Evolutionary conservation across 2,797 vertebrate species (phyloP), one percentile per base, ranked within the genome.

Genomic region (Chromis chromis): DNA sequence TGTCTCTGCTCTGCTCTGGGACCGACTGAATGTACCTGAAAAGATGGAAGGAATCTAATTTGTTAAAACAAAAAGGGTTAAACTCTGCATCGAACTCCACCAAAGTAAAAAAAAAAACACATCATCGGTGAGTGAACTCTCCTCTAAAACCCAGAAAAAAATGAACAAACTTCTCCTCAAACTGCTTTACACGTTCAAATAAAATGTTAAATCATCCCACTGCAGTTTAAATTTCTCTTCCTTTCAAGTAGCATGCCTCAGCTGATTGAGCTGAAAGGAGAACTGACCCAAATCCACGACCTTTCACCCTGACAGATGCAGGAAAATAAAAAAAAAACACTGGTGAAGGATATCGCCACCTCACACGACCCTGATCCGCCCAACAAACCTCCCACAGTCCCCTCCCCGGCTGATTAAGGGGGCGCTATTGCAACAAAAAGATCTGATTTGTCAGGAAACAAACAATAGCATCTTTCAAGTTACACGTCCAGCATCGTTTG

Each of bases 351-450:
- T 61, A 57, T 66, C 27, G 2, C 16, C 21, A 52, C 44, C 64
- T 6, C 9, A 54, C 58, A 65, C 52, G 48, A 71, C 69, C 77
- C 79, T 70, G 69, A 55, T 75, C 57, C 31, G 53, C 48, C 33
- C 8, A 25, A 25, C 28, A 27, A 61, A 39, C 36, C 14, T 21
- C 60, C 44, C 62, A 53, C 54, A 49, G 52, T 36, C 48, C 60
- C 33, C 52, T n/a, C 22, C 19, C 24, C 33, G 0, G 11, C 13
- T 54, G 67, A 82, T 81, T 42, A 73, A 56, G 25, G 59, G 27
- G 55, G 65, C 9, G 40, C 79, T 92, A 92, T 91, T 92, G 90
- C 89, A 92, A 81, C 88, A 50, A 72, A 9, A 79, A 74, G 5
- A 65, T 75, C 80, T 76, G 88, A 91, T 90, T 92, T 84, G 85